Percentiles rank a stretch among this genome's conserved stretches.
Conservation (phyloP, 2,113 vertebrate genomes). For the Tragelaphus buxtoni region DNA sequence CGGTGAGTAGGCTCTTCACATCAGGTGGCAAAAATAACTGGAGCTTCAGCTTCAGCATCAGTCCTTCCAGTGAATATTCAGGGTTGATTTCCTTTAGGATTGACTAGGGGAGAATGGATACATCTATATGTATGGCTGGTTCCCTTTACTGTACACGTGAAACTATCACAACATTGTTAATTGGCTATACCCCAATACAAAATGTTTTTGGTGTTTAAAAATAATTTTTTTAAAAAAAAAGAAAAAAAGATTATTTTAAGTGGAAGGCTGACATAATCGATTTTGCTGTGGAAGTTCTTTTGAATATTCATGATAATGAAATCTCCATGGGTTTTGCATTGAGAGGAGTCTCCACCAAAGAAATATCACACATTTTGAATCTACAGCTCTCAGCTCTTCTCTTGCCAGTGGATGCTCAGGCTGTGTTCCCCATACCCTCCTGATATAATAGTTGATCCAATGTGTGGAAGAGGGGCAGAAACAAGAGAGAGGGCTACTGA, state of each 20-base stretch:
- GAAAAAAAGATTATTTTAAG: conserved; percentile 86
- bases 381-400: conserved; percentile 90
- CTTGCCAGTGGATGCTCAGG: conserved; percentile 92
- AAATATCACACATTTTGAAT: conserved; percentile 93
- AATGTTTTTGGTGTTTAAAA: neutral
- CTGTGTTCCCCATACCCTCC: conserved; percentile 88
- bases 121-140: neutral
- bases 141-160: neutral
- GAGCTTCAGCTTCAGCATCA: neutral
- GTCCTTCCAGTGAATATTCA: neutral
- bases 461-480: conserved; percentile 90
- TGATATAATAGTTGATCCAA: conserved; percentile 89
- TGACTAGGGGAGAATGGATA: neutral
- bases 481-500: conserved; percentile 91
- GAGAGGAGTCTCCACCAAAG: conserved; percentile 91
- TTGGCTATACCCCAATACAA: neutral
- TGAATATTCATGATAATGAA: conserved; percentile 91
- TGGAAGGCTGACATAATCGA: conserved; percentile 96
- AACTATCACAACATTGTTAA: neutral
- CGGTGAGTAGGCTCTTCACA: accelerated
- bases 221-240: neutral
- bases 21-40: neutral
- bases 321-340: conserved; percentile 90
- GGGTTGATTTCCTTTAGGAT: neutral
- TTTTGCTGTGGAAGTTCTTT: conserved; percentile 91